Evolutionary conservation across 2,797 vertebrate genomes (phyloP).

Genomic region (Sebastes diploproa): DNA sequence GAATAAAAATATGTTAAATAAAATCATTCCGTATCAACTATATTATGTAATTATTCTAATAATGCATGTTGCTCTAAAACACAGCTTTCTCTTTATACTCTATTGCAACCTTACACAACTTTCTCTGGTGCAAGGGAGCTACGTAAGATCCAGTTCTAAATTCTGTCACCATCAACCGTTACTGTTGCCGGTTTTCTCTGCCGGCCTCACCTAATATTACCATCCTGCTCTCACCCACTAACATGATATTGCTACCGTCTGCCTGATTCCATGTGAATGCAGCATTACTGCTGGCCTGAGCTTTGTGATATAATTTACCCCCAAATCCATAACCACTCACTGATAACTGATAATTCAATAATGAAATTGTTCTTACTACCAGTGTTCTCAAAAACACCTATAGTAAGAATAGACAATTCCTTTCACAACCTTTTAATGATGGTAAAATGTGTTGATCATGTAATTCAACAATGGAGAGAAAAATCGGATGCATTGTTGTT

Average conservation of each 20-base stretch:
- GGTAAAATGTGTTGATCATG: background rate
- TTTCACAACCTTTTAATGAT: background rate
- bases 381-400: background rate
- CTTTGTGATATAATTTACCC: background rate
- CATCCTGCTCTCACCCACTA: background rate
- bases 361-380: background rate
- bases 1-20: background rate
- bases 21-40: background rate
- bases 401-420: background rate
- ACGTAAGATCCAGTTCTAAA: background rate
- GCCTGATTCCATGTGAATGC: no score
- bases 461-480: background rate
- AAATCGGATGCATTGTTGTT: slow-evolving; percentile 6
- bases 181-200: background rate
- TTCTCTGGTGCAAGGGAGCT: background rate
- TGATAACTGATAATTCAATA: slow-evolving; percentile 12
- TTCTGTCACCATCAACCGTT: background rate
- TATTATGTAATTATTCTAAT: background rate
- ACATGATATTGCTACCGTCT: background rate
- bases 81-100: background rate
- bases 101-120: background rate
- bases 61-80: background rate
- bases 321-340: background rate
- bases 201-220: background rate
- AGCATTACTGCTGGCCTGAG: background rate